Conservation (phyloP, 2,797 vertebrate genomes). For the Anableps anableps region DNA sequence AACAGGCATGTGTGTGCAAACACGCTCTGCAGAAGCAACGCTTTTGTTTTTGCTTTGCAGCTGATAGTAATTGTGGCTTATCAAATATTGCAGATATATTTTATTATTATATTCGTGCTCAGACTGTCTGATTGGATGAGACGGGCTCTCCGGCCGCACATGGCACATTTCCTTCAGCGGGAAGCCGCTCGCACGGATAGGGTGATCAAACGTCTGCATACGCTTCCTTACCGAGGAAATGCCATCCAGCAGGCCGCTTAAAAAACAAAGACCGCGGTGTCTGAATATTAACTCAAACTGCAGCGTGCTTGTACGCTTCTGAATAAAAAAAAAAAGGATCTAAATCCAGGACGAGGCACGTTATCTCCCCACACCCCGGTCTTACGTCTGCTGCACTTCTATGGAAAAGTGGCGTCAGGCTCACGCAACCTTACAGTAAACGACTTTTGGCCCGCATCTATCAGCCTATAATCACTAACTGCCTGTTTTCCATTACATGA, state of each 20-base stretch:
- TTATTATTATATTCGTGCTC: neutral
- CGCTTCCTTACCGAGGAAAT: conserved; percentile 22
- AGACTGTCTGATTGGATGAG: conserved; percentile 5
- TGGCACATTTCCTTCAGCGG: conserved; percentile 41
- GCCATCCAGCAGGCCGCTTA: neutral
- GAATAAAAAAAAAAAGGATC: conserved; percentile 19
- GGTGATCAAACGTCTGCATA: neutral
- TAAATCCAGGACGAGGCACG: conserved; percentile 56
- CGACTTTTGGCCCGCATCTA: conserved; percentile 59
- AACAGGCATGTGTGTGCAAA: conserved; percentile 45
- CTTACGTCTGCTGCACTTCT: conserved; percentile 32
- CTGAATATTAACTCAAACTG: neutral
- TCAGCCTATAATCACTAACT: conserved; percentile 65
- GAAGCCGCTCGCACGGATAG: conserved; percentile 36
- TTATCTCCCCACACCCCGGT: conserved; percentile 45
- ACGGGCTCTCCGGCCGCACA: conserved; percentile 27
- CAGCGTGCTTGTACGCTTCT: conserved; percentile 12
- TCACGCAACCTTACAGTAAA: conserved; percentile 68
- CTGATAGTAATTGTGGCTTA: neutral
- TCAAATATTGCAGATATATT: neutral
- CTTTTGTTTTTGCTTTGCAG: neutral
- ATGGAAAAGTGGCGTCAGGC: conserved; percentile 56
- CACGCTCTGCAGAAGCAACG: neutral
- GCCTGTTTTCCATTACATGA: conserved; percentile 72
- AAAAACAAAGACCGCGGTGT: neutral